Percentiles rank a stretch among this genome's conserved stretches.
Evolutionary conservation across 2,797 vertebrate genomes (phyloP).

Genomic region (Cygnus olor): DNA sequence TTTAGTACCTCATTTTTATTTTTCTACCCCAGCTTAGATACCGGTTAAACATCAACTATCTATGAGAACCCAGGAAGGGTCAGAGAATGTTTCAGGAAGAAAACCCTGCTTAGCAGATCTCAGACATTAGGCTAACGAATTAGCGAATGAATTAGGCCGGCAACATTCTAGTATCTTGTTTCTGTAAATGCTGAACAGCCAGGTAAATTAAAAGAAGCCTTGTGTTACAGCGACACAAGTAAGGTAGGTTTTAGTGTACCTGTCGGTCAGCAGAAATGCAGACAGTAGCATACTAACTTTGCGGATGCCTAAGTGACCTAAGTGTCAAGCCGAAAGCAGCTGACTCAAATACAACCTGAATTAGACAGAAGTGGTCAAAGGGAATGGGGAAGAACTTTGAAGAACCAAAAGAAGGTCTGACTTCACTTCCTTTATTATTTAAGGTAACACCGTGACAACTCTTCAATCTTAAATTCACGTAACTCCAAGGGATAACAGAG

Average conservation of each 20-base stretch:
- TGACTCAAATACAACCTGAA: conserved; percentile 44
- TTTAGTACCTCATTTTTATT: not conserved
- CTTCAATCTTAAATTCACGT: not conserved
- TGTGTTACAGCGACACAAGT: conserved; percentile 6
- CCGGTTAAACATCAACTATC: not conserved
- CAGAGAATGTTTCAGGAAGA: not conserved
- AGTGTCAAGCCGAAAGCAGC: conserved; percentile 44
- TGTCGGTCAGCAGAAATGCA: conserved; percentile 30
- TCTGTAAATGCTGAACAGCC: not conserved
- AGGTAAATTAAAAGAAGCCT: conserved; percentile 26
- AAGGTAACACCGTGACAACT: not conserved
- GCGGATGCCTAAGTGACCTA: conserved; percentile 24
- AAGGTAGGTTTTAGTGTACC: conserved; percentile 31
- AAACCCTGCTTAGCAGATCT: not conserved
- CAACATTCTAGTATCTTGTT: not conserved
- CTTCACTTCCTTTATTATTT: not conserved
- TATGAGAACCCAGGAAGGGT: not conserved
- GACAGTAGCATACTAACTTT: not conserved
- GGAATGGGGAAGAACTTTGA: conserved; percentile 12
- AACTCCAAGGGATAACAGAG: not conserved
- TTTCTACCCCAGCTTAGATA: not conserved
- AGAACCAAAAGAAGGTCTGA: not conserved
- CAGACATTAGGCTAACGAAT: not conserved
- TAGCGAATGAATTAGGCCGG: not conserved
- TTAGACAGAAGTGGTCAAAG: conserved; percentile 18